Percentiles rank a stretch among this genome's conserved stretches.
phyloP scores from a whole-genome alignment of 2,797 vertebrate genomes.

The Alectoris magna region DNA sequence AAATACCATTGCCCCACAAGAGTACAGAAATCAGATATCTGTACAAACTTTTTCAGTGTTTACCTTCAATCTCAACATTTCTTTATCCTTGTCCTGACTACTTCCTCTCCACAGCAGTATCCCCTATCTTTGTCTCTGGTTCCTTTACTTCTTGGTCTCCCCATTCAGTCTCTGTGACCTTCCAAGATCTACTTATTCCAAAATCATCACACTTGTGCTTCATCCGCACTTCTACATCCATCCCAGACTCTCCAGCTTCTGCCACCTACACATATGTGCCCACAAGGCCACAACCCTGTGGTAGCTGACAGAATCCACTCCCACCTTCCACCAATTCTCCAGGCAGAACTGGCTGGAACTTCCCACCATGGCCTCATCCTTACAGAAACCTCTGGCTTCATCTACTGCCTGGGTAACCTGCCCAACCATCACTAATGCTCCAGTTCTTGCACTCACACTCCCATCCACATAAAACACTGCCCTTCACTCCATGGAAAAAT shows the following conservation, averaged over 20 bases:
- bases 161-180: background rate
- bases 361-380: background rate
- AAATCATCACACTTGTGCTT: background rate
- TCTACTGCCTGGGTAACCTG: background rate
- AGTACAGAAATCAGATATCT: background rate
- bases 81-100: background rate
- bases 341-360: background rate
- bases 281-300: background rate
- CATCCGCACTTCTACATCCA: background rate
- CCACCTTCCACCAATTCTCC: background rate
- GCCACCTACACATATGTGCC: background rate
- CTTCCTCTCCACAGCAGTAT: background rate
- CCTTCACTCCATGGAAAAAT: no score
- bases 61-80: background rate
- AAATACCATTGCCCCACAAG: background rate
- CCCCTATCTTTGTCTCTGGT: background rate
- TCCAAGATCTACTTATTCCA: background rate
- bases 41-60: background rate
- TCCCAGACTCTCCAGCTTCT: background rate
- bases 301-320: background rate
- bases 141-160: background rate
- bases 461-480: no score
- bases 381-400: background rate
- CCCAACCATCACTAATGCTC: background rate
- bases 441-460: no score